Evolutionary conservation across 2,888 invertebrate genomes (phyloP).

Genomic region (Drosophila subquinaria): DNA sequence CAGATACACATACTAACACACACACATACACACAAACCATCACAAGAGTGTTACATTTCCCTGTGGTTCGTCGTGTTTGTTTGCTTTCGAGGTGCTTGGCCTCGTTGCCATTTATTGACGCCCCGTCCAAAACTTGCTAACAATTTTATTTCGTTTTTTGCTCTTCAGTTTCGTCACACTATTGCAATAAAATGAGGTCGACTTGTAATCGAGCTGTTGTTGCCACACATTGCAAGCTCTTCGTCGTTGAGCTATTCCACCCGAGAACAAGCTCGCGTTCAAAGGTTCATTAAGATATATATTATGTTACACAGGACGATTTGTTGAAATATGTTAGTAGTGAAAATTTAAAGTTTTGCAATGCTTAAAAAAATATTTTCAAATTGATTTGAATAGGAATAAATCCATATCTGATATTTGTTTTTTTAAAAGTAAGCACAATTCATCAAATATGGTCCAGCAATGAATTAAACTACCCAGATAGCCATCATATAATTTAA

Average conservation of each 20-base stretch:
- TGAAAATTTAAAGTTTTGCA: too few relatives aligned
- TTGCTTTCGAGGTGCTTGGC: slow-evolving; percentile 73
- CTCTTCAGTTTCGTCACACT: slow-evolving; percentile 62
- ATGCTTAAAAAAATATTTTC: too few relatives aligned
- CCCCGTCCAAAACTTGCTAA: slow-evolving; percentile 44
- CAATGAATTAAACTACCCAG: neutral
- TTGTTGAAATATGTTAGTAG: too few relatives aligned
- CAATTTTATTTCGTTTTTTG: slow-evolving; percentile 34
- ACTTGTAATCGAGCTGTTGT: slow-evolving; percentile 71
- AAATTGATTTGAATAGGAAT: too few relatives aligned
- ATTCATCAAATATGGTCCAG: neutral
- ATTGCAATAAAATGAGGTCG: slow-evolving; percentile 68
- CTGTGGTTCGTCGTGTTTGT: slow-evolving; percentile 69
- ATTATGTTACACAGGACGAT: too few relatives aligned
- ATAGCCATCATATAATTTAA: neutral
- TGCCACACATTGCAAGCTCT: slow-evolving; percentile 65
- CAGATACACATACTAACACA: slow-evolving; percentile 20
- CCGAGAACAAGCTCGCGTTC: neutral
- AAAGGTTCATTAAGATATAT: neutral
- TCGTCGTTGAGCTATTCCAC: slow-evolving; percentile 17
- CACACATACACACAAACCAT: slow-evolving; percentile 10
- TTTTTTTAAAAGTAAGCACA: neutral
- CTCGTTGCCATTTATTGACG: slow-evolving; percentile 77
- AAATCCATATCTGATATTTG: too few relatives aligned
- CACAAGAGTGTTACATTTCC: slow-evolving; percentile 56